A percentile compares a stretch with the other conserved stretches of the same genome.
Conservation (phyloP, 92 coral and sea anemone genomes). For the Heteractis magnifica region DNA sequence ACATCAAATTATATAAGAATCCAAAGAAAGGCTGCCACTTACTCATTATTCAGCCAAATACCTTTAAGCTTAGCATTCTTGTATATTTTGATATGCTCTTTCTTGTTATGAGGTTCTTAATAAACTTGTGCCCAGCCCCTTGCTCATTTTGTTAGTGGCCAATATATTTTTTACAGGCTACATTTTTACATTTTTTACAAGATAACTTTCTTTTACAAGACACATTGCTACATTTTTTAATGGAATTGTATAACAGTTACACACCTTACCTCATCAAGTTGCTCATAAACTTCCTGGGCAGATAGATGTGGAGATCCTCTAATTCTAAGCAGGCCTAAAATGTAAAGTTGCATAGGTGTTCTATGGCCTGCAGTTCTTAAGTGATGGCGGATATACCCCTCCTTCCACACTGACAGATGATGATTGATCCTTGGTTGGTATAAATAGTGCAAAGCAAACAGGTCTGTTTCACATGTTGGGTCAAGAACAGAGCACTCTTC, state of each 20-base stretch:
- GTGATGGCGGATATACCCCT: constrained; percentile 57
- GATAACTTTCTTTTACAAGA: no score
- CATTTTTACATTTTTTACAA: no score
- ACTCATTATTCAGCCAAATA: no score
- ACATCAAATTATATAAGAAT: no score
- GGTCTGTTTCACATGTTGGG: constrained; percentile 39
- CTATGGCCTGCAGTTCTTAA: constrained; percentile 69
- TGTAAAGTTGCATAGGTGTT: constrained; percentile 70
- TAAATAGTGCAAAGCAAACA: constrained; percentile 48
- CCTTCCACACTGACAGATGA: constrained; percentile 47
- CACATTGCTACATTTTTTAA: constrained; percentile 18
- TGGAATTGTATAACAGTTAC: constrained; percentile 22
- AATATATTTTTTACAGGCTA: no score
- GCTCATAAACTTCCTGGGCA: constrained; percentile 39
- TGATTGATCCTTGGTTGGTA: constrained; percentile 45
- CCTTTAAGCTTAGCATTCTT: no score
- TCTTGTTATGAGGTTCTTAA: no score
- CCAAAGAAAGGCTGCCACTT: no score
- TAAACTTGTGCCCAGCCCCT: no score
- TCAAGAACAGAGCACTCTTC: constrained; percentile 54
- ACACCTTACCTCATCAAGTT: constrained; percentile 29
- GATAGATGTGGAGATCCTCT: constrained; percentile 49
- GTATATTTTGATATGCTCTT: no score
- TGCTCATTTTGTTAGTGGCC: no score
- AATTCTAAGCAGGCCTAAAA: constrained; percentile 61